phyloP scores from a whole-genome alignment of 2,797 vertebrate species.

The Malacoraja senta region DNA sequence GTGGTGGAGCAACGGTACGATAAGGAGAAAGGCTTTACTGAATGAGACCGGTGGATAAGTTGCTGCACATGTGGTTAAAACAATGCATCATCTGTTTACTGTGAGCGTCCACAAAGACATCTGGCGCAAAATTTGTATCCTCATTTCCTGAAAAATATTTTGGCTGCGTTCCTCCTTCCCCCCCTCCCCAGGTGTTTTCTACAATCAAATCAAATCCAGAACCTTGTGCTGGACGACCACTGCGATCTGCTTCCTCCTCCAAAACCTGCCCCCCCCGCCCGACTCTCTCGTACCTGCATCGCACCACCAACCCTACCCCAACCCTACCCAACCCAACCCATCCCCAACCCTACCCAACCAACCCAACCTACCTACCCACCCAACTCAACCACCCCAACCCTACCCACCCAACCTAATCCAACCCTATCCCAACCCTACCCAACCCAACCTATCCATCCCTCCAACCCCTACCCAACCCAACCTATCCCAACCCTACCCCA shows the following conservation, averaged over 20 bases:
- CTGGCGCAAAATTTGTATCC: slow-evolving; percentile 8
- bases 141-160: background rate
- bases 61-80: slow-evolving; percentile 13
- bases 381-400: no score
- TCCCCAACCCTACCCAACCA: no score
- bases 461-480: no score
- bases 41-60: background rate
- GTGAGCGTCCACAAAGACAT: background rate
- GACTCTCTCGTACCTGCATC: background rate
- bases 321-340: no score
- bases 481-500: no score
- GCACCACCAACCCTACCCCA: no score
- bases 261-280: no score
- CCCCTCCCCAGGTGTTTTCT: background rate
- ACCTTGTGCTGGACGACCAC: background rate
- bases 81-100: slow-evolving; percentile 15
- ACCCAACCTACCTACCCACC: no score
- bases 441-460: no score
- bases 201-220: background rate
- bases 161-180: background rate
- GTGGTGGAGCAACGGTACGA: background rate
- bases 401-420: no score
- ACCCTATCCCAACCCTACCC: no score
- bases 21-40: background rate
- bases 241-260: background rate